Conservation (phyloP, 2,113 vertebrate genomes). For the Syrrhaptes paradoxus region DNA sequence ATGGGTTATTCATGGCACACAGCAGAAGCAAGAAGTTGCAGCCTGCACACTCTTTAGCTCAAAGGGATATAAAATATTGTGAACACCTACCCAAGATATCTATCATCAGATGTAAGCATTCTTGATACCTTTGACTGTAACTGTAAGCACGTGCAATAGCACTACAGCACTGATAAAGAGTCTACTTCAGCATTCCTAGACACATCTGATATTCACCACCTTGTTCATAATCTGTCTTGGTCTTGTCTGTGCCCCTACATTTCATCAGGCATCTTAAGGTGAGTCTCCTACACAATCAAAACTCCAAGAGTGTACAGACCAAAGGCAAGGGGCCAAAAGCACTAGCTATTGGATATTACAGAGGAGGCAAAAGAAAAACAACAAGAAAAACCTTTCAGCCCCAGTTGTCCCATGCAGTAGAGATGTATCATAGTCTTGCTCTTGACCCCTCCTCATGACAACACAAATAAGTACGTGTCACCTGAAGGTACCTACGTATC, state of each 20-base stretch:
- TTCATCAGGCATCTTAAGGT: background rate
- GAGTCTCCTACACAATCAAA: background rate
- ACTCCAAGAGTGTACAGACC: background rate
- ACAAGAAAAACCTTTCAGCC: background rate
- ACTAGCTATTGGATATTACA: background rate
- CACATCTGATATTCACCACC: background rate
- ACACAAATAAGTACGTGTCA: accelerated
- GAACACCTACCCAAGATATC: background rate
- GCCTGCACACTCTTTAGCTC: background rate
- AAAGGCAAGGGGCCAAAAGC: background rate
- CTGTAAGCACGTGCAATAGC: background rate
- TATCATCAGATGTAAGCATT: background rate
- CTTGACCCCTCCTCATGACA: background rate
- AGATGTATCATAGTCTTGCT: background rate
- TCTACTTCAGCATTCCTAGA: background rate
- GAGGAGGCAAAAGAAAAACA: background rate
- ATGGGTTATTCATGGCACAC: background rate
- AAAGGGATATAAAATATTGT: background rate
- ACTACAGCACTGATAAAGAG: background rate
- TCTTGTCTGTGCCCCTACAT: background rate
- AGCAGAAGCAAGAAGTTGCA: background rate
- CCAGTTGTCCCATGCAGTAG: background rate
- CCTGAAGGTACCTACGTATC: background rate
- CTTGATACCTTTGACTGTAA: background rate
- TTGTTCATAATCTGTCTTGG: background rate